Conservation (phyloP, 2,113 vertebrate genomes). For the Saguinus midas region DNA sequence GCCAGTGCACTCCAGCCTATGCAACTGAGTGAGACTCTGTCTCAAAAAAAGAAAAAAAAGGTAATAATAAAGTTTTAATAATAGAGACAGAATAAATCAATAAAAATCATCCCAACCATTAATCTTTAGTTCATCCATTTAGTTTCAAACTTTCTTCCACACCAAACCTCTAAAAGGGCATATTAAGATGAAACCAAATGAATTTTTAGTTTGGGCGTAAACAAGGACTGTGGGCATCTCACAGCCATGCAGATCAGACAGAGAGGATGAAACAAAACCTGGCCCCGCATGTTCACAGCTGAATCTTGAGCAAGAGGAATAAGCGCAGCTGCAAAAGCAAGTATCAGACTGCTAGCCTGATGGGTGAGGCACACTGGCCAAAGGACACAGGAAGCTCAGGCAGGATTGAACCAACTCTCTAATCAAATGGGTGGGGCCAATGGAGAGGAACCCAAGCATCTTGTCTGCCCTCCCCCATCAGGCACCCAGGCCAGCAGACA, state of each 20-base stretch:
- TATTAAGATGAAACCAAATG: constrained; percentile 6
- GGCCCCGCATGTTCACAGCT: background rate
- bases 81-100: background rate
- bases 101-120: background rate
- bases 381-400: background rate
- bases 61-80: background rate
- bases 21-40: no score
- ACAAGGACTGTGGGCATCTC: background rate
- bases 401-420: background rate
- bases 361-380: background rate
- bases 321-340: constrained; percentile 13
- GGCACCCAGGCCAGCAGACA: background rate
- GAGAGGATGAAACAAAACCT: constrained; percentile 2
- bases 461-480: background rate
- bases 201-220: background rate
- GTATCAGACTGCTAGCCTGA: background rate
- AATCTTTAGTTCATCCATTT: constrained; percentile 7
- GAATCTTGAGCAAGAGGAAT: background rate
- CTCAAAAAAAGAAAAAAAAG: no score
- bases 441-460: background rate
- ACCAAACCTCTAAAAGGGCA: background rate
- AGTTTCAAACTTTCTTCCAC: background rate
- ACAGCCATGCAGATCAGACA: background rate
- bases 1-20: no score
- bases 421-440: background rate